Percentiles rank a stretch among this genome's conserved stretches.
Evolutionary conservation across 1,140 invertebrate species (phyloP).

Genomic region (Oppia nitens): DNA sequence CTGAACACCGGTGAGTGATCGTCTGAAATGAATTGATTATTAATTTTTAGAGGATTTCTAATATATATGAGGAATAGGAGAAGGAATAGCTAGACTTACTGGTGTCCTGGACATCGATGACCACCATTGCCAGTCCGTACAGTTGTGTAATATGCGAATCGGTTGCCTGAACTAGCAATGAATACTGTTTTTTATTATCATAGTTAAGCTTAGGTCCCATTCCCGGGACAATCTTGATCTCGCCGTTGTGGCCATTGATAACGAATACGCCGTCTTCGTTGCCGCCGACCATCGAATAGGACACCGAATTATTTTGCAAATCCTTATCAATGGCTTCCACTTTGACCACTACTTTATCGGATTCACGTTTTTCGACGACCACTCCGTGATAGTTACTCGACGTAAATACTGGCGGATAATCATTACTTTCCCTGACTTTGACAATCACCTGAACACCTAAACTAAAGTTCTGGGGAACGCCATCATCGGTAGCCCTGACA

Average conservation of each 20-base stretch:
- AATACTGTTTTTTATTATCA: slow-evolving; percentile 23
- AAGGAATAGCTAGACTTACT: background rate
- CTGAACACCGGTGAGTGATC: slow-evolving; percentile 25
- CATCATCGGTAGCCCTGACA: slow-evolving; percentile 31
- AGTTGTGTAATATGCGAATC: slow-evolving; percentile 23
- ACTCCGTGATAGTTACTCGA: slow-evolving; percentile 21
- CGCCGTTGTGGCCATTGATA: slow-evolving; percentile 23
- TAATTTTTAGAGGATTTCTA: background rate
- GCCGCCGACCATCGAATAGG: slow-evolving; percentile 24
- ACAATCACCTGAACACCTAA: slow-evolving; percentile 27
- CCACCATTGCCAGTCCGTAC: slow-evolving; percentile 24
- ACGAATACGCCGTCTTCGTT: slow-evolving; percentile 26
- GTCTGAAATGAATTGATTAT: slow-evolving; percentile 15
- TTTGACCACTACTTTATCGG: slow-evolving; percentile 20
- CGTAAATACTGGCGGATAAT: slow-evolving; percentile 31
- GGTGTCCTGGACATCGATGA: slow-evolving; percentile 23
- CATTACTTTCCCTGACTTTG: slow-evolving; percentile 29
- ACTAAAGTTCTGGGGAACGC: slow-evolving; percentile 23
- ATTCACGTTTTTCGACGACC: slow-evolving; percentile 22
- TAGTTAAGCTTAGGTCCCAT: slow-evolving; percentile 21
- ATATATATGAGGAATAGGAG: background rate
- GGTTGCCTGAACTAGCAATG: slow-evolving; percentile 24
- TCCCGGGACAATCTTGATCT: slow-evolving; percentile 21
- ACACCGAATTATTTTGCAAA: slow-evolving; percentile 24
- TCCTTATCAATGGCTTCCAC: slow-evolving; percentile 25